Evolutionary conservation across 2,797 vertebrate genomes (phyloP).

Genomic region (Adelosebastes latens): DNA sequence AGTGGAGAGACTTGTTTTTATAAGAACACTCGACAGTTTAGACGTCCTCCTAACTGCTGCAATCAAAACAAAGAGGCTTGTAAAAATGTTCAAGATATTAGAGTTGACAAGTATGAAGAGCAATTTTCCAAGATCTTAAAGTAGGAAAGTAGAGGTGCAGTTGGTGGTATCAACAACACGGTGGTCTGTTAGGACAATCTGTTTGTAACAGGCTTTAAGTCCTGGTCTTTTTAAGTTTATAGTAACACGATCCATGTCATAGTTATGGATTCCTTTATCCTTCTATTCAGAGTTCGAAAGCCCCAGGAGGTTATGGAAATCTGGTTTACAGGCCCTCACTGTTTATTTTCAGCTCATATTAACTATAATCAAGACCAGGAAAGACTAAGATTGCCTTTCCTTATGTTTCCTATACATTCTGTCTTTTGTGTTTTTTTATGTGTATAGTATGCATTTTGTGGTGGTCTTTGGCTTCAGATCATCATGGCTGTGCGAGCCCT

Average conservation of each 20-base stretch:
- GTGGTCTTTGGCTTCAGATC: conserved; percentile 31
- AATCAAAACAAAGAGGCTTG: conserved; percentile 41
- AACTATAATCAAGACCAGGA: conserved; percentile 65
- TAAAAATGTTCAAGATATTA: conserved; percentile 36
- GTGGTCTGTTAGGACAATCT: conserved; percentile 48
- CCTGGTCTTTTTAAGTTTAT: conserved; percentile 43
- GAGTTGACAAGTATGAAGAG: conserved; percentile 23
- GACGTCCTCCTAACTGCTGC: not conserved
- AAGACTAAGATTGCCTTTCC: conserved; percentile 2
- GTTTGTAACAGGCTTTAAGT: conserved; percentile 30
- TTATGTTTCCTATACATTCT: conserved; percentile 22
- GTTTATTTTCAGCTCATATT: conserved; percentile 62
- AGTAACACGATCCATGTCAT: conserved; percentile 54
- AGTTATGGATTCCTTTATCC: conserved; percentile 47
- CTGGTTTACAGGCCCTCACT: conserved; percentile 40
- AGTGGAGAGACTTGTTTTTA: conserved; percentile 21
- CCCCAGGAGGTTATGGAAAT: conserved; percentile 55
- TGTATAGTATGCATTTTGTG: conserved; percentile 24
- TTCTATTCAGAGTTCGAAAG: conserved; percentile 52
- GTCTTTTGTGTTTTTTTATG: conserved; percentile 5
- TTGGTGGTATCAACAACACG: conserved; percentile 20
- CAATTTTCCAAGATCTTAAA: conserved; percentile 28
- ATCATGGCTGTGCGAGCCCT: conserved; percentile 16
- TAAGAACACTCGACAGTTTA: conserved; percentile 14
- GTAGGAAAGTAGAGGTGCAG: not conserved